A percentile compares a stretch with the other conserved stretches of the same genome.
Conservation (phyloP, 2,888 invertebrate genomes). For the Periphyllus acericola region DNA sequence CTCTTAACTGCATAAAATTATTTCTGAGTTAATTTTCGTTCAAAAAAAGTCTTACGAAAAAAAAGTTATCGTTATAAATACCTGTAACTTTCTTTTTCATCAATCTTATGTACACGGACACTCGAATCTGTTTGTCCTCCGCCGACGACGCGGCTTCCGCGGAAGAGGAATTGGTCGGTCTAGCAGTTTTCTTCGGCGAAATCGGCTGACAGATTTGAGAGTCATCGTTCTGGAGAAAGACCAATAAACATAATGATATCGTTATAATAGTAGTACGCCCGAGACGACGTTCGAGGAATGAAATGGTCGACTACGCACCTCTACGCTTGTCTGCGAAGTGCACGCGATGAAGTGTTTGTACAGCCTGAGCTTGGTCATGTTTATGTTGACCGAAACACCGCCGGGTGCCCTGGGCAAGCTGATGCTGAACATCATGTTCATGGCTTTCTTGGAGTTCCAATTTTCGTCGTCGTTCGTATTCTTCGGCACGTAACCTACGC, state of each 20-base stretch:
- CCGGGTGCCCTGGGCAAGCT: constrained; percentile 68
- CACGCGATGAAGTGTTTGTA: constrained; percentile 67
- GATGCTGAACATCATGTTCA: constrained; percentile 72
- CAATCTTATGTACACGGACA: constrained; percentile 72
- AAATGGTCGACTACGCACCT: constrained; percentile 1
- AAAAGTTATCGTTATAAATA: constrained; percentile 64
- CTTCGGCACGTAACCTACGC: constrained; percentile 71
- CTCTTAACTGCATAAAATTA: constrained; percentile 67
- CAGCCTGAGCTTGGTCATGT: constrained; percentile 70
- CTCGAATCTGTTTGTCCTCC: constrained; percentile 71
- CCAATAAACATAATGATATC: not conserved
- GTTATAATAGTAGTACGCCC: not conserved
- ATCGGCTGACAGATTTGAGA: not conserved
- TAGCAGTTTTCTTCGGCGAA: constrained; percentile 4
- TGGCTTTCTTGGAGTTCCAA: constrained; percentile 70
- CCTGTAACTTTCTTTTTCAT: constrained; percentile 71
- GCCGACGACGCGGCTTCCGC: constrained; percentile 65
- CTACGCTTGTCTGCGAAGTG: constrained; percentile 65
- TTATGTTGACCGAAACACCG: constrained; percentile 70
- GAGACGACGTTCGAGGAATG: not conserved
- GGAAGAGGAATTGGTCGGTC: not conserved
- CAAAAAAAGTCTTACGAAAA: not conserved
- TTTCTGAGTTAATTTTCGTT: constrained; percentile 20
- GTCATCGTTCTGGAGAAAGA: constrained; percentile 32
- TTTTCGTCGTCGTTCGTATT: constrained; percentile 71